Base-by-base conservation (phyloP, 2,113 vertebrate genomes). In the Melanocharis versteri region DNA sequence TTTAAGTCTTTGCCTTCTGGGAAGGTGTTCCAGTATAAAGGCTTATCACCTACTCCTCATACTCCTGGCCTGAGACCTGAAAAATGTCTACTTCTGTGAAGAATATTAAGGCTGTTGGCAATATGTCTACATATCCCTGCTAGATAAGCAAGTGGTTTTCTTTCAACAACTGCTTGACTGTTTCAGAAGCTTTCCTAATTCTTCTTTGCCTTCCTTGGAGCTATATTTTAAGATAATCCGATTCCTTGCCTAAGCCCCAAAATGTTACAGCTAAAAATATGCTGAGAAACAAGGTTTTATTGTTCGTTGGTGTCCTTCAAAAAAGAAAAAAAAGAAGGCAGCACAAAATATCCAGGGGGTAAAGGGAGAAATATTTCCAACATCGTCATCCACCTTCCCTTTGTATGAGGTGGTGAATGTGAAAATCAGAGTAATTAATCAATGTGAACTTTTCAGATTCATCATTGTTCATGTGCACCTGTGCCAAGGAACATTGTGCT, bases 381-480 rank as follows among this genome's bases (percentile, higher is more conserved):
- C 64, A 62, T 42, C 3, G 23, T 82, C 45, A 35, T 95, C 61
- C 0, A 0, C 53, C 39, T 95, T 90, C 45, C 56, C 40, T 77
- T 90, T 91, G 47, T 80, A 9, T 24, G n/a, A 89, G 26, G 16
- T 61, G 18, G 72, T 71, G 70, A 94, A 89, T 1, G 6, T 57
- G 92, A 94, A 93, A 94, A 88, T 56, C 51, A 64, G 51, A 69
- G 91, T 82, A 93, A 97, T 97, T 97, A 96, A 97, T 97, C 96
- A 97, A 78, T 31, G 70, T 78, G 93, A 84, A 87, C 82, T 94
- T 97, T 65, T 79, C 58, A 83, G 76, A 95, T 94, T 93, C 73
- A 94, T 95, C 91, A 87, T 83, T 87, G 89, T 85, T 96, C 73
- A 89, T 70, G 62, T 70, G 60, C 96, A 97, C 91, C 96, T 97